These are phyloP conservation scores for Scortum barcoo DNA, from an alignment of 2,113 vertebrate genomes.

Conservation along the genomic window DNA sequence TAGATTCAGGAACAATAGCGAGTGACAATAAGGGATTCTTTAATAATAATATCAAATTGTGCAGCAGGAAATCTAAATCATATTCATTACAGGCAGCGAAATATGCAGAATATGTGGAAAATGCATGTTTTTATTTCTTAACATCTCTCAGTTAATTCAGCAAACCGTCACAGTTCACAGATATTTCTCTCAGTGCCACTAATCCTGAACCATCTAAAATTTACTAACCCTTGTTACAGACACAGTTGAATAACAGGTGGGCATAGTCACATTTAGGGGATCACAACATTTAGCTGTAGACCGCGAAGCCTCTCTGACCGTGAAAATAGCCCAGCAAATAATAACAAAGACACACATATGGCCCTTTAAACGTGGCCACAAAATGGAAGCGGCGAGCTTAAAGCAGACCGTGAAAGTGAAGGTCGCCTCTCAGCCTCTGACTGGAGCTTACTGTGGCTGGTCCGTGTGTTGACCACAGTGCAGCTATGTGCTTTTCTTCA, in stretches of 20 bases:
- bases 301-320: constrained; percentile 55
- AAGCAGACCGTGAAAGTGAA: constrained; percentile 74
- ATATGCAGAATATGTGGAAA: constrained; percentile 3
- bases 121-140: neutral
- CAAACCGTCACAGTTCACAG: constrained; percentile 12
- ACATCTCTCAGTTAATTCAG: neutral
- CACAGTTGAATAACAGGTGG: constrained; percentile 83
- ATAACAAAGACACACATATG: constrained; percentile 83
- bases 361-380: constrained; percentile 77
- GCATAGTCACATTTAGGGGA: constrained; percentile 66
- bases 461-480: constrained; percentile 67
- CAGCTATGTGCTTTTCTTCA: constrained; percentile 75
- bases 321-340: constrained; percentile 67
- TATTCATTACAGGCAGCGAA: neutral
- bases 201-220: constrained; percentile 42
- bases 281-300: constrained; percentile 50
- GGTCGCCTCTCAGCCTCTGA: constrained; percentile 68
- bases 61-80: constrained; percentile 31
- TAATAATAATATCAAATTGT: constrained; percentile 16
- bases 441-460: constrained; percentile 51
- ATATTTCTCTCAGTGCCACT: constrained; percentile 4
- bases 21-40: constrained; percentile 39
- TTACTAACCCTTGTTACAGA: constrained; percentile 42
- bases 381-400: constrained; percentile 80
- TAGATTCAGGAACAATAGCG: constrained; percentile 60